A percentile compares a stretch with the other conserved stretches of the same genome.
phyloP scores from a whole-genome alignment of 2,888 invertebrate species.

The Cephus nigrinus region DNA sequence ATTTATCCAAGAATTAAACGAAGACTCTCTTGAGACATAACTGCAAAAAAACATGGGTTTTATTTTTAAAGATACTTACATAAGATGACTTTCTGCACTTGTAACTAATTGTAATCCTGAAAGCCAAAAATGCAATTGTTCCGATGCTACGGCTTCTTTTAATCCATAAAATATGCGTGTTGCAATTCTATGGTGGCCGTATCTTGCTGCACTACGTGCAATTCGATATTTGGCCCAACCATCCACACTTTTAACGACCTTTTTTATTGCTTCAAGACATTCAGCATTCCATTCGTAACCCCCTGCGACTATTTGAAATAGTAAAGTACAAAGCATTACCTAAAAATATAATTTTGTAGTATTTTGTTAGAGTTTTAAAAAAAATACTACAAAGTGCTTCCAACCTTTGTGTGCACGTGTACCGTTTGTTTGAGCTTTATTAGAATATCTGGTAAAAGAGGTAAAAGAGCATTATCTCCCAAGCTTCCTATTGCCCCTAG shows the following conservation, averaged over 20 bases:
- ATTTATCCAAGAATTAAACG: background rate
- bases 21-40: background rate
- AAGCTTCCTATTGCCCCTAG: constrained; percentile 80
- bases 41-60: background rate
- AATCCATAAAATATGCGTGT: constrained; percentile 74
- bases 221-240: constrained; percentile 90
- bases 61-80: constrained; percentile 53
- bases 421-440: constrained; percentile 64
- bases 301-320: constrained; percentile 84
- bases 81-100: constrained; percentile 77
- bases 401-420: constrained; percentile 62
- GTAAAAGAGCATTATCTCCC: constrained; percentile 69
- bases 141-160: constrained; percentile 81
- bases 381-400: constrained; percentile 19
- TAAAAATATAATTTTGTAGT: constrained; percentile 23
- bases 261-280: constrained; percentile 71
- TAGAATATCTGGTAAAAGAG: constrained; percentile 71
- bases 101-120: constrained; percentile 82
- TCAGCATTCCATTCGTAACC: constrained; percentile 76
- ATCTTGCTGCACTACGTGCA: constrained; percentile 87
- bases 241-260: constrained; percentile 71
- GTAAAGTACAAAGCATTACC: constrained; percentile 83
- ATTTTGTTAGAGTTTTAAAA: background rate
- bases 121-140: constrained; percentile 90
- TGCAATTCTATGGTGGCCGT: constrained; percentile 82